A percentile compares a stretch with the other conserved stretches of the same genome.
Conservation (phyloP, 1,140 invertebrate genomes). For the Nixonia krombeini region DNA sequence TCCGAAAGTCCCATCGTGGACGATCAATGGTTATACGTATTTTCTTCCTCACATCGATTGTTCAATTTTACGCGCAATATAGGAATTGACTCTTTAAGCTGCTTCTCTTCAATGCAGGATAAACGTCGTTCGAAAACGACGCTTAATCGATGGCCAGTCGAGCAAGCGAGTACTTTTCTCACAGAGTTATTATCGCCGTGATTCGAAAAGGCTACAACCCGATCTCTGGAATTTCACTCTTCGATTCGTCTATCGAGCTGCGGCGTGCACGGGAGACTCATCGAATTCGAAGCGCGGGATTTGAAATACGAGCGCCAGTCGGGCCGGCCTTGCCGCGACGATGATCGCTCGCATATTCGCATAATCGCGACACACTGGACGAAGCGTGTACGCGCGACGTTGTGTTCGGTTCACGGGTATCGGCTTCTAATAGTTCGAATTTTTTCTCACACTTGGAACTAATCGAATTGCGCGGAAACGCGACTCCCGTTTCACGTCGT, state of each 20-base stretch:
- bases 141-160: too few relatives aligned
- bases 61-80: too few relatives aligned
- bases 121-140: too few relatives aligned
- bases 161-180: too few relatives aligned
- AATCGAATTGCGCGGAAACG: background rate
- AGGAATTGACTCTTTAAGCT: too few relatives aligned
- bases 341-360: conserved; percentile 50
- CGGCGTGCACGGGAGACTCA: conserved; percentile 49
- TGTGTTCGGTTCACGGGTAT: conserved; percentile 29
- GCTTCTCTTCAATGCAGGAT: too few relatives aligned
- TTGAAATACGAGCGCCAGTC: conserved; percentile 57
- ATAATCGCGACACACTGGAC: conserved; percentile 45
- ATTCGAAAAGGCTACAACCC: conserved; percentile 46
- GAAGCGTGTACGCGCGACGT: conserved; percentile 20
- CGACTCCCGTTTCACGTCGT: too few relatives aligned
- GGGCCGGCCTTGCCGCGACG: conserved; percentile 52
- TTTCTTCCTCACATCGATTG: too few relatives aligned
- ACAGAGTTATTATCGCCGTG: conserved; percentile 52
- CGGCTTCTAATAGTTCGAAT: conserved; percentile 32
- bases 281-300: conserved; percentile 57
- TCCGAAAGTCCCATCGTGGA: too few relatives aligned
- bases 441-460: conserved; percentile 35
- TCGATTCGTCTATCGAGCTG: conserved; percentile 53
- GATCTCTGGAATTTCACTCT: conserved; percentile 53
- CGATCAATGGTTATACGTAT: too few relatives aligned